Base-by-base conservation (phyloP, 2,888 invertebrate genomes). In the Lasioglossum villosulum region DNA sequence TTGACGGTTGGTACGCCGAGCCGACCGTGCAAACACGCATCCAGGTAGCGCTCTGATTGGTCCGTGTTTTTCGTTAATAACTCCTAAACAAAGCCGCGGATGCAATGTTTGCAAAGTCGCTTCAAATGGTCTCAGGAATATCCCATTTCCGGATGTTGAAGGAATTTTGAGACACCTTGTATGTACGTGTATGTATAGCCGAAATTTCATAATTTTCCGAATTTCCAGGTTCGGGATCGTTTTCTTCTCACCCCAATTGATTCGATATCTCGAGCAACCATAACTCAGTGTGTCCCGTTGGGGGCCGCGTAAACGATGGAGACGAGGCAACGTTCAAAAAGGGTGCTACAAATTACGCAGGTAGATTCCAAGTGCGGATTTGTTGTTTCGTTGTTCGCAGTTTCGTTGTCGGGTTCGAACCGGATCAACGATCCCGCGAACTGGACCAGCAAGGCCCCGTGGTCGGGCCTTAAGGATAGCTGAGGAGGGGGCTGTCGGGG, bases 381-480 rank as follows among this genome's bases (percentile, higher is more conserved):
- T 23, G 52, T 52, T 52, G 52, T 8, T 23, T 52, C 52, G 48
- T 48, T 52, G 63, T 66, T 66, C 34, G 34, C 23, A 3, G 66
- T 48, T 73, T 37, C 23, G 48, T 74, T 52, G 34, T 34, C 34
- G 23, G 34, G 14, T 23, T 34, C 39, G 74, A 56, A 4, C 52
- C 16, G 75, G 2, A 27, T 27, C 70, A 70, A 70, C 70, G 70
- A 70, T 76, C 45, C 45, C 37, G 27, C 59, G 27, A 19, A 27
- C 30, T 42, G 27, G 4, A 45, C 27, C 45, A n/a, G 19, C 34
- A 16, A 56, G 30, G 14, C 56, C 72, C 71, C 70, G 73, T 86
- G 72, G 74, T 63, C 75, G 83, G 37, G 72, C 68, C 88, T 91
- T 90, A 90, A 88, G 80, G 76, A 77, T 66, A 83, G 48, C 75